These are phyloP conservation scores for Forbesichthys papilliferus DNA, from an alignment of 2,113 vertebrate species.

Conservation along the genomic window DNA sequence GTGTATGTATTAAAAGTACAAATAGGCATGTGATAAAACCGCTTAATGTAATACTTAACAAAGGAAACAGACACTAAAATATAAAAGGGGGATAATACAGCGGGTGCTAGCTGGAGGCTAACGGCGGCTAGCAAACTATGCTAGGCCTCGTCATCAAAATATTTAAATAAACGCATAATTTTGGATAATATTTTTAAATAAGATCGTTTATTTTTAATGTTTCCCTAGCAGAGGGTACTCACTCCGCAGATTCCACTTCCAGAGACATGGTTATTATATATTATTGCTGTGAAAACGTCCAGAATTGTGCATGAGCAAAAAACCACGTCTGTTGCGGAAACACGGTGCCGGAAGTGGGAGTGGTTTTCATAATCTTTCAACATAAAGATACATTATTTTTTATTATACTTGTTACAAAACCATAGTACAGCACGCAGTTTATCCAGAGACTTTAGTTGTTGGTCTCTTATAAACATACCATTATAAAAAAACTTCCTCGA, in stretches of 20 bases:
- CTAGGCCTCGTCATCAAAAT: constrained; percentile 22
- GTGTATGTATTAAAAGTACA: neutral
- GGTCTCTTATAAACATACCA: no score
- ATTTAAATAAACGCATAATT: fast-evolving
- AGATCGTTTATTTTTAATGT: neutral
- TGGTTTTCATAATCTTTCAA: no score
- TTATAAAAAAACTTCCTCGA: no score
- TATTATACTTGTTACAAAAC: no score
- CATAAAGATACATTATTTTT: no score
- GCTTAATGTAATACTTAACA: neutral
- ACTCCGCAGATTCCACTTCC: constrained; percentile 81
- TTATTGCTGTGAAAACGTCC: no score
- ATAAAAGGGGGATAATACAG: neutral
- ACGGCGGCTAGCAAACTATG: neutral
- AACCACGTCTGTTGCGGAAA: no score
- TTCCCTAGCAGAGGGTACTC: constrained; percentile 38
- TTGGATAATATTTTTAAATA: neutral
- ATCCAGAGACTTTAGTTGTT: no score
- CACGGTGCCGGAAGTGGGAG: no score
- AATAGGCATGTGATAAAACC: neutral
- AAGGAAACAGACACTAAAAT: neutral
- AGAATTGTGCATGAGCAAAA: no score
- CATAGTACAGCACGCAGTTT: no score
- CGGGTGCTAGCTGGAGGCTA: neutral
- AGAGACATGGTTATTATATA: constrained; percentile 69